phyloP scores from a whole-genome alignment of 1,140 invertebrate genomes.

The Drosophila repleta region DNA sequence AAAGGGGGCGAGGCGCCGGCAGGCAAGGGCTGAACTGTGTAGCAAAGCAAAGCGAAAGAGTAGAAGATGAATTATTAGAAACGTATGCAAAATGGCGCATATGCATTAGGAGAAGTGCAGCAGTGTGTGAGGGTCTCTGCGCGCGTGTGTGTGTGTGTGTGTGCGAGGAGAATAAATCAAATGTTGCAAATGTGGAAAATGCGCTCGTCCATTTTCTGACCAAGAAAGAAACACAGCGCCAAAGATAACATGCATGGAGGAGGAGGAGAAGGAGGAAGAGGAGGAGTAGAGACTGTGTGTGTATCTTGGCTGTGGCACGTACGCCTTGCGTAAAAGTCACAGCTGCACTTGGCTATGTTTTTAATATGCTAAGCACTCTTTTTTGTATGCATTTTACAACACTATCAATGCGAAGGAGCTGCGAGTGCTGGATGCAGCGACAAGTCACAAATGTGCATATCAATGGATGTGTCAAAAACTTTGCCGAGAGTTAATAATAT shows the following conservation, averaged over 20 bases:
- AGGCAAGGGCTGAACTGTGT: neutral
- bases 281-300: neutral
- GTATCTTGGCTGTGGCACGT: conserved; percentile 47
- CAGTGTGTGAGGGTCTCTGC: neutral
- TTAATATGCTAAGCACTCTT: conserved; percentile 72
- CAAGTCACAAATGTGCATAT: conserved; percentile 70
- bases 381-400: conserved; percentile 64
- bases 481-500: conserved; percentile 68
- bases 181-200: conserved; percentile 64
- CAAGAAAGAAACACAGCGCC: conserved; percentile 34
- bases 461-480: conserved; percentile 66
- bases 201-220: conserved; percentile 39
- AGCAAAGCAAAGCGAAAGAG: conserved; percentile 37
- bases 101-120: conserved; percentile 51
- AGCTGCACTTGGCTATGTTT: conserved; percentile 59
- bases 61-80: conserved; percentile 73
- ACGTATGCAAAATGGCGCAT: conserved; percentile 73
- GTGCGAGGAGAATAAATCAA: conserved; percentile 53
- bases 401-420: conserved; percentile 50
- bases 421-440: conserved; percentile 40
- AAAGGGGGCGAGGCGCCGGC: neutral
- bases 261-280: neutral
- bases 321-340: conserved; percentile 44
- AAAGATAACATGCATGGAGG: conserved; percentile 7
- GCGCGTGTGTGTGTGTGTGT: conserved; percentile 11